Evolutionary conservation across 2,888 invertebrate genomes (phyloP), one percentile per base, ranked within the genome.

Genomic region (Hecatera dysodea): DNA sequence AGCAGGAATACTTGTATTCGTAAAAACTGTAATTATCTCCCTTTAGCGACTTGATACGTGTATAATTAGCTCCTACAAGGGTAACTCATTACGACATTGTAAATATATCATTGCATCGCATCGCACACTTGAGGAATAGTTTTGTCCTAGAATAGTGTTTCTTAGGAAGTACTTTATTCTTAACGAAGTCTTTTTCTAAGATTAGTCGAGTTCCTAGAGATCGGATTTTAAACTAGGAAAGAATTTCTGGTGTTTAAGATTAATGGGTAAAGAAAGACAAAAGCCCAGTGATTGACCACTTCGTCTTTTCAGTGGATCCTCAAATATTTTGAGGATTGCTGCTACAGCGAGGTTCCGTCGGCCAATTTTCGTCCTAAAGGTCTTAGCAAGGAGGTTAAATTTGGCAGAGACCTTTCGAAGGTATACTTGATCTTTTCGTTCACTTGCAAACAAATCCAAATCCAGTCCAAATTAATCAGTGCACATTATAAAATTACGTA

Each of bases 61-160:
- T 55, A 24, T 60, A 78, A 78, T 72, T 76, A 68, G 44, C 64
- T 78, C 29, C 60, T 78, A 72, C 7, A 52, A 55, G n/a, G 63
- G 36, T 53, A 24, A 12, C n/a, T 63, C 33, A 53, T 78, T 72
- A 67, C 42, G 5, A n/a, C 67, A 67, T 67, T 56, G 19, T 56
- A 12, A 33, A 36, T 50, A 33, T 67, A 67, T 67, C 56, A 17
- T 27, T 27, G n/a, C 27, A 50, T 67, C 6, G 4, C 27, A 56
- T 67, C 75, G 50, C 1, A 17, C 7, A n/a, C 33, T 44, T 22
- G 19, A 42, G 15, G 36, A 42, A 67, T 42, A 42, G 9, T 67
- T 48, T 48, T 11, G 12, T 56, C 12, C 9, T 67, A 44, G 55
- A 48, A 44, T n/a, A 22, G 27, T 67, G 19, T 48, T 46, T 67